These are phyloP conservation scores for Drosophila birchii DNA, from an alignment of 2,888 invertebrate species.

Conservation along the genomic window DNA sequence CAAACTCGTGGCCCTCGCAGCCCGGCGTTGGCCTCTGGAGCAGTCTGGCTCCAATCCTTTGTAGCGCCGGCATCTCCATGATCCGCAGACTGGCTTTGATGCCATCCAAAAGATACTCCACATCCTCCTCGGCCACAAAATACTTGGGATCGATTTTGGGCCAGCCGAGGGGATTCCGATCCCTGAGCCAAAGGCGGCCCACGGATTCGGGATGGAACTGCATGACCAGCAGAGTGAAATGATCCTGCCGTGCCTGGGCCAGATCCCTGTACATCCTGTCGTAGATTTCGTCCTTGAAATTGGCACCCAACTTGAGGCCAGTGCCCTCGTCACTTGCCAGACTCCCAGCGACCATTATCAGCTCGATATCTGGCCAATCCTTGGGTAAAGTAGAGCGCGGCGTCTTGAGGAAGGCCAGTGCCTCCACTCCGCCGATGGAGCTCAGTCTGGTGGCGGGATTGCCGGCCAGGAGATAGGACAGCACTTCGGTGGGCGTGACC, in stretches of 20 bases:
- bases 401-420: conserved; percentile 88
- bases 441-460: conserved; percentile 85
- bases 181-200: conserved; percentile 89
- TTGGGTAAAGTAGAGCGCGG: conserved; percentile 86
- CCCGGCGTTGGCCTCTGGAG: conserved; percentile 86
- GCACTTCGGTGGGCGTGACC: conserved; percentile 43
- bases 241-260: conserved; percentile 85
- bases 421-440: conserved; percentile 88
- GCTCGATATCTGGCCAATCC: conserved; percentile 88
- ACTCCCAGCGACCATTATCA: conserved; percentile 88
- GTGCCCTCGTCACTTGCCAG: conserved; percentile 88
- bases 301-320: conserved; percentile 86
- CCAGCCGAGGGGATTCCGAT: conserved; percentile 87
- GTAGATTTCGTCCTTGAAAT: conserved; percentile 86
- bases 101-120: conserved; percentile 86
- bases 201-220: conserved; percentile 90
- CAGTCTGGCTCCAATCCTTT: conserved; percentile 86
- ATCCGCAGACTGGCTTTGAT: conserved; percentile 87
- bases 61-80: conserved; percentile 87
- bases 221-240: conserved; percentile 88
- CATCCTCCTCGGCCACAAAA: conserved; percentile 85
- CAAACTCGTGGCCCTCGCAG: conserved; percentile 86
- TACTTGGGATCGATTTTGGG: conserved; percentile 88
- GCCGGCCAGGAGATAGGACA: conserved; percentile 85
- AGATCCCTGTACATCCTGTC: conserved; percentile 86